phyloP scores from a whole-genome alignment of 2,797 vertebrate species.

The Sternarchorhynchus goeldii region DNA sequence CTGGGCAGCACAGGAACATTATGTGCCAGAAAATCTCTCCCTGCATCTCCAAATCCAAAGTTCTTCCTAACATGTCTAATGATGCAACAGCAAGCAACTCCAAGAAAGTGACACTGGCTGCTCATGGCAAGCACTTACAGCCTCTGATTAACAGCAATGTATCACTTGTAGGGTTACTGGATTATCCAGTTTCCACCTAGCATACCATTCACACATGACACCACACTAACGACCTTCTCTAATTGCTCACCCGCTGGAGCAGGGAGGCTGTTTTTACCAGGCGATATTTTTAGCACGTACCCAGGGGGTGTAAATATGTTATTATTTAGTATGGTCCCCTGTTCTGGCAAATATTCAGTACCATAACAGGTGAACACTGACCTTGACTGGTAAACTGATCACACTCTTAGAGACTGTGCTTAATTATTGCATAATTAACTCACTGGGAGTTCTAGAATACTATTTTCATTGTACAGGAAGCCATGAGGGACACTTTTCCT shows the following conservation, averaged over 20 bases:
- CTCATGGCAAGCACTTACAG: conserved; percentile 43
- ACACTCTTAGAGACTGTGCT: not conserved
- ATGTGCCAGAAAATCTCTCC: conserved; percentile 41
- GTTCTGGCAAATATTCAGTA: conserved; percentile 65
- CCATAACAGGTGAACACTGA: conserved; percentile 57
- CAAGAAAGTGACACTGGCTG: conserved; percentile 48
- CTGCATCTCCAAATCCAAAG: conserved; percentile 40
- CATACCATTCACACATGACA: conserved; percentile 32
- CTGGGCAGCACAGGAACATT: conserved; percentile 20
- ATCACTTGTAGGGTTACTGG: conserved; percentile 42
- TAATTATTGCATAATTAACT: not conserved
- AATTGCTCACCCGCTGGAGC: conserved; percentile 38
- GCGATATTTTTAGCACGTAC: conserved; percentile 36
- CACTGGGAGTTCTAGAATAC: not conserved
- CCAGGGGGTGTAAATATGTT: conserved; percentile 46
- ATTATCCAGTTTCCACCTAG: conserved; percentile 41
- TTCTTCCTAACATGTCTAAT: conserved; percentile 43
- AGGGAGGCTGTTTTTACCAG: conserved; percentile 22
- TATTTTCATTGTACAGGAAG: not conserved
- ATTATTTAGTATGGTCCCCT: conserved; percentile 50
- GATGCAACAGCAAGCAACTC: conserved; percentile 47
- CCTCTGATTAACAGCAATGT: conserved; percentile 45
- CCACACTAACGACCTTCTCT: conserved; percentile 47
- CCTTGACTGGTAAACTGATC: conserved; percentile 65
- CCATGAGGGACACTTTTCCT: not conserved